These are phyloP conservation scores for Drosophila melanogaster DNA, from an alignment of 1,140 invertebrate genomes.

Conservation along the genomic window DNA sequence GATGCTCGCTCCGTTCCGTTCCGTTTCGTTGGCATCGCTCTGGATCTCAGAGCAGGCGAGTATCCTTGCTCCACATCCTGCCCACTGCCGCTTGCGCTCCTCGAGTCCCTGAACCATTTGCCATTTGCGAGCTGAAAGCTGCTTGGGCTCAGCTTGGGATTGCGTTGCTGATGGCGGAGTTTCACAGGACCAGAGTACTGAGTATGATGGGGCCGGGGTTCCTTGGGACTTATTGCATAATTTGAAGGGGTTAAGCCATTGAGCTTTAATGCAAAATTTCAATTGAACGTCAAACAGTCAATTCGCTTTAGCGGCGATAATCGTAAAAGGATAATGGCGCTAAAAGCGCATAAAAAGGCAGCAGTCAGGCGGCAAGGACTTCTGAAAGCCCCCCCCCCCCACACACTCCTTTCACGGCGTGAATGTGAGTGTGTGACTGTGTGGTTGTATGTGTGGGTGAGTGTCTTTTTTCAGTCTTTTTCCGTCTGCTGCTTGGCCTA, in stretches of 20 bases:
- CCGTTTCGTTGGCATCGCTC: slow-evolving; percentile 49
- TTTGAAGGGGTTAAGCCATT: slow-evolving; percentile 82
- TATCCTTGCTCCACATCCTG: slow-evolving; percentile 22
- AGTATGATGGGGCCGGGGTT: not conserved
- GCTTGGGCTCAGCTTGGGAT: slow-evolving; percentile 54
- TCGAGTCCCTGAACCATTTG: slow-evolving; percentile 39
- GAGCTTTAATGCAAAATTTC: slow-evolving; percentile 83
- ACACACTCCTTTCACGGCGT: not conserved
- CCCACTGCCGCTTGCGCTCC: not conserved
- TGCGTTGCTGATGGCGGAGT: slow-evolving; percentile 26
- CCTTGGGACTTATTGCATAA: slow-evolving; percentile 71
- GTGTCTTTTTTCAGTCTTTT: slow-evolving; percentile 10
- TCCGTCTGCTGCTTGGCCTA: slow-evolving; percentile 51
- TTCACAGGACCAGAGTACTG: slow-evolving; percentile 6
- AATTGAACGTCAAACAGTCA: slow-evolving; percentile 83
- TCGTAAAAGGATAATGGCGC: slow-evolving; percentile 82
- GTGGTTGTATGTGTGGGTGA: slow-evolving; percentile 10
- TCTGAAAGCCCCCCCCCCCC: not conserved
- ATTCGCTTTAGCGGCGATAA: slow-evolving; percentile 82
- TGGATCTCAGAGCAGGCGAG: slow-evolving; percentile 36
- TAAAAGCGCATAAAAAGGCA: slow-evolving; percentile 81
- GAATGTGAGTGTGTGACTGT: not conserved
- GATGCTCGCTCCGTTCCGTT: slow-evolving; percentile 54
- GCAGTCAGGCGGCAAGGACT: slow-evolving; percentile 23
- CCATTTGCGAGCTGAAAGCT: slow-evolving; percentile 50